Base-by-base conservation (phyloP, 2,113 vertebrate genomes). In the Origma solitaria region DNA sequence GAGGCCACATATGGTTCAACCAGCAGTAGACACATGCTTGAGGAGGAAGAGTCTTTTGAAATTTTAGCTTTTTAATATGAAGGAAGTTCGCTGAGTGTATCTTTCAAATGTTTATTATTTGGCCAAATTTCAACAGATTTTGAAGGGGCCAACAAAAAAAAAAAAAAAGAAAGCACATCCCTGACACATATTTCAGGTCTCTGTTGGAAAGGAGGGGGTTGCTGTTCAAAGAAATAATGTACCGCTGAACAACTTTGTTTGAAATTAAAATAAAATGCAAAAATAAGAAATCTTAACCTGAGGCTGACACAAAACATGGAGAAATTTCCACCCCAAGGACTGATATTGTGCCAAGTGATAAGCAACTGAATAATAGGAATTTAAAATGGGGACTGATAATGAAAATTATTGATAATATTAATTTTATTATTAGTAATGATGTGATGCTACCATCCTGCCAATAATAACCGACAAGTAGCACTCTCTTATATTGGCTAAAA, bases 51-150 rank as follows among this genome's bases (percentile, higher is more conserved):
- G 7, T 28, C 38, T 85, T 93, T 85, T 93, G 75, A 93, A 82
- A 92, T 86, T 79, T 86, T 89, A 85, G 37, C 78, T 82, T 76
- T 91, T 87, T 80, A 86, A 72, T 90, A 89, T 42, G 62, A 95
- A 80, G 69, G 31, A 95, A 90, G 57, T 72, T 94, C 89, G 57
- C 45, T 61, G 60, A 94, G 10, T 15, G 9, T 56, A 16, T 84
- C 60, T 94, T 90, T 94, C 42, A 80, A 89, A 84, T 72, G 42
- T 65, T 90, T 91, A 82, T 91, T 90, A 66, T 94, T 96, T 95
- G 89, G 77, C 60, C 14, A 79, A 94, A 94, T 89, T 94, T 95
- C 86, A 95, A 76, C 38, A 82, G 57, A 90, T 65, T 84, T 82
- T 76, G 53, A 87, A 75, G 7, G 12, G 8, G 12, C 25, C 61